Conservation (phyloP, 2,888 invertebrate genomes). For the Cataglyphis rosenhaueri region DNA sequence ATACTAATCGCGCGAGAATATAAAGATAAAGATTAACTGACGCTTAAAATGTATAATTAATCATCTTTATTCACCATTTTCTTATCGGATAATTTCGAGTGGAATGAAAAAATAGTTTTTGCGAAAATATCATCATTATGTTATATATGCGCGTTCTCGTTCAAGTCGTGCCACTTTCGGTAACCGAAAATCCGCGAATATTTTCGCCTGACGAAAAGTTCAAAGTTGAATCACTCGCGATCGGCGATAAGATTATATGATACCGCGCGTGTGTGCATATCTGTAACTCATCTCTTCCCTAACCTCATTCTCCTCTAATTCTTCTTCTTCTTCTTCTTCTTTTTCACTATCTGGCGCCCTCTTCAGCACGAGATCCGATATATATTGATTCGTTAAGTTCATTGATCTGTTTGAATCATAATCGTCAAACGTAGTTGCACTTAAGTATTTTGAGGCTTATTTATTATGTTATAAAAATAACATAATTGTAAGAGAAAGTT, state of each 20-base stretch:
- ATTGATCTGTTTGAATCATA: constrained; percentile 51
- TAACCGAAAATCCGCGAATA: constrained; percentile 33
- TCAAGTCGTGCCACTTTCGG: constrained; percentile 43
- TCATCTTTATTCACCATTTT: constrained; percentile 11
- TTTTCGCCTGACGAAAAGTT: constrained; percentile 62
- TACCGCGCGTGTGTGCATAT: constrained; percentile 60
- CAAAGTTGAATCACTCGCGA: constrained; percentile 70
- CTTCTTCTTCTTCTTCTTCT: background rate
- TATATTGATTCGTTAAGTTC: constrained; percentile 30
- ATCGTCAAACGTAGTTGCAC: constrained; percentile 3
- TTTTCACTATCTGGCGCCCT: background rate
- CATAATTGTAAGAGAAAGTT: background rate
- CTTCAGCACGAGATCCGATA: constrained; percentile 51
- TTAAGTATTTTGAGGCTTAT: background rate
- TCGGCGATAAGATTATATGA: constrained; percentile 67
- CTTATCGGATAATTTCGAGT: background rate
- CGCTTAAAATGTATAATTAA: constrained; percentile 1
- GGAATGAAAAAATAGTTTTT: background rate
- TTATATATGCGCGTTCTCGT: constrained; percentile 37
- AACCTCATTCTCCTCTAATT: background rate
- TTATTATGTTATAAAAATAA: background rate
- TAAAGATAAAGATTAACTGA: background rate
- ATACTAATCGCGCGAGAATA: background rate
- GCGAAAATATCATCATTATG: constrained; percentile 22
- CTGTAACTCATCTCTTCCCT: constrained; percentile 47